Base-by-base conservation (phyloP, 2,113 vertebrate species). In the Capreolus pygargus region DNA sequence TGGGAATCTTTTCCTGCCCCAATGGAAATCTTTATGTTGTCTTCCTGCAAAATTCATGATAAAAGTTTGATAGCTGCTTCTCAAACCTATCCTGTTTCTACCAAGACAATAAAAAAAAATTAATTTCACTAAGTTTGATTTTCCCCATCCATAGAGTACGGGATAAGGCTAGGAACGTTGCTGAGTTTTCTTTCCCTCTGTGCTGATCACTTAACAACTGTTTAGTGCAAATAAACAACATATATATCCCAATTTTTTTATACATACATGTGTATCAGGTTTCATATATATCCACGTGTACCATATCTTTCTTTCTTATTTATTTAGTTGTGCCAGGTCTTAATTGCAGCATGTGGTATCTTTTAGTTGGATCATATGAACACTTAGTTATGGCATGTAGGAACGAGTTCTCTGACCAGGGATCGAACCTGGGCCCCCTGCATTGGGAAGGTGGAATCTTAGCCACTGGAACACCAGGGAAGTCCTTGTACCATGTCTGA, bases 1-100 rank as follows among this genome's bases (percentile, higher is more conserved):
- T 55, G 92, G 55, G n/a, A 91, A 83, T 89, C 45, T 93, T 84
- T 95, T 94, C 93, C 33, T 95, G 15, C 78, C 55, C 45, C 50
- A 30, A 0, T 74, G 79, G 84, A 97, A 96, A 93, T 91, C 36
- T 94, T 92, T 83, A 87, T 70, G 47, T 64, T 94, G 58, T 96
- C 90, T 97, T 94, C 91, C 39, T 81, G 54, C 94, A 95, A 67
- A 94, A 94, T 97, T 90, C 89, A 94, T 45, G 47, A 95, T 96
- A 85, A 96, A 74, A 89, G 30, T 96, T 95, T 85, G 91, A 94
- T 90, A 97, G 64, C 43, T 88, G 30, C 64, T 93, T 97, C 61
- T 78, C 58, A 95, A 95, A 95, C 7, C 55, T 93, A 70, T 87
- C 30, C 45, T 91, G 14, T 97, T 94, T 94, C 67, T 91, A 88